Evolutionary conservation across 2,113 vertebrate genomes (phyloP).

Genomic region (Terrapene triunguis): DNA sequence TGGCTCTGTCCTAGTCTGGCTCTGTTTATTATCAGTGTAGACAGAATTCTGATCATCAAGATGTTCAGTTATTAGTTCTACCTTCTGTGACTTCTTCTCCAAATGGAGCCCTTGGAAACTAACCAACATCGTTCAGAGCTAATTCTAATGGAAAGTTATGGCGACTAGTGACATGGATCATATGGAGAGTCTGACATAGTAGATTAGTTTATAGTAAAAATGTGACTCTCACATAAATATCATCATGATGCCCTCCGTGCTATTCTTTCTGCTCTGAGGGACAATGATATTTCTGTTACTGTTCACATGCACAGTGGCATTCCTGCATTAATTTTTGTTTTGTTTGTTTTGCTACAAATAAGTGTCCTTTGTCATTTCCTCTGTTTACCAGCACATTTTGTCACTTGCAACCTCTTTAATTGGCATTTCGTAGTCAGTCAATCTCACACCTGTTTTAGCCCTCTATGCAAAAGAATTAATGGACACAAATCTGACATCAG

Average conservation of each 20-base stretch:
- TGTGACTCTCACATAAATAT: slow-evolving; percentile 2
- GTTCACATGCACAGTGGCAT: background rate
- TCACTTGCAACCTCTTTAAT: too few relatives aligned
- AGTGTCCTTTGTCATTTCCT: too few relatives aligned
- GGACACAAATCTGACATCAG: too few relatives aligned
- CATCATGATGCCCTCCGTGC: background rate
- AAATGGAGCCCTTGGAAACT: background rate
- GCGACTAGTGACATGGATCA: background rate
- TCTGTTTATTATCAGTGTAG: background rate
- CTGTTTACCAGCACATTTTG: too few relatives aligned
- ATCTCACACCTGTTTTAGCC: too few relatives aligned
- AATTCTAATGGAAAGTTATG: background rate
- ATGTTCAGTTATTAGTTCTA: background rate
- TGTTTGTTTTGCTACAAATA: slow-evolving; percentile 27
- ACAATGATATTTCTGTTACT: slow-evolving; percentile 33
- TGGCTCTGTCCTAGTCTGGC: background rate
- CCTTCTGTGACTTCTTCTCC: background rate
- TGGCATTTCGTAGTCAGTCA: too few relatives aligned
- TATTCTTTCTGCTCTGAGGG: slow-evolving; percentile 30
- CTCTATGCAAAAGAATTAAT: too few relatives aligned
- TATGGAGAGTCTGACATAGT: slow-evolving; percentile 7
- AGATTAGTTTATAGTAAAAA: slow-evolving; percentile 53
- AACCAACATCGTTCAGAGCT: background rate
- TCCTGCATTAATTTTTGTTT: slow-evolving; percentile 19
- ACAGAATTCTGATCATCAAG: background rate